phyloP scores from a whole-genome alignment of 2,113 vertebrate species.

The Microtus ochrogaster region DNA sequence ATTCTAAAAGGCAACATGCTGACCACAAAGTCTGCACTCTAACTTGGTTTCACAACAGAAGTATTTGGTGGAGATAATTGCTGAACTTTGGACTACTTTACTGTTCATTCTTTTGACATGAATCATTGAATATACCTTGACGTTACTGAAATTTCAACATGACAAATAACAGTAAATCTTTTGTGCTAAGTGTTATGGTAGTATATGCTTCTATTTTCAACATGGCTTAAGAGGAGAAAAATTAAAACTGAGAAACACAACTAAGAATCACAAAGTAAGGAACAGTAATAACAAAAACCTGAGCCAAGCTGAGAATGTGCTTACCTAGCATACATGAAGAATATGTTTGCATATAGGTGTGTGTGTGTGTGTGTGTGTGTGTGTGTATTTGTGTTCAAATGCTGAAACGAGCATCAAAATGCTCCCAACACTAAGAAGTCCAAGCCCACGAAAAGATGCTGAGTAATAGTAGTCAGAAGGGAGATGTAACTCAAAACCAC shows the following conservation, averaged over 20 bases:
- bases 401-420: conserved; percentile 12
- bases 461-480: conserved; percentile 11
- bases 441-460: conserved; percentile 38
- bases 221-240: not conserved
- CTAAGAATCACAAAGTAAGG: not conserved
- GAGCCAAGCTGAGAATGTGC: not conserved
- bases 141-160: conserved; percentile 57
- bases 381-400: not conserved
- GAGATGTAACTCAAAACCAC: conserved; percentile 63
- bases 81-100: conserved; percentile 73
- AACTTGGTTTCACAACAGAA: conserved; percentile 63
- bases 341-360: not conserved
- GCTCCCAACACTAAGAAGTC: not conserved
- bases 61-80: conserved; percentile 69
- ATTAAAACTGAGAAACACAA: conserved; percentile 55
- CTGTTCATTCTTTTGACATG: conserved; percentile 72
- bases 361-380: no score
- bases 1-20: conserved; percentile 47
- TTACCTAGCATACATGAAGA: not conserved
- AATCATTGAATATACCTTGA: conserved; percentile 70
- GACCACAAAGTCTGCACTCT: conserved; percentile 66
- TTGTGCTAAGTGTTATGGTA: conserved; percentile 55
- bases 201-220: conserved; percentile 45
- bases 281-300: conserved; percentile 30
- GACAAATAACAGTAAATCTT: conserved; percentile 71